Percentiles rank a stretch among this genome's conserved stretches.
phyloP scores from a whole-genome alignment of 2,797 vertebrate species.

The Myotis planiceps region DNA sequence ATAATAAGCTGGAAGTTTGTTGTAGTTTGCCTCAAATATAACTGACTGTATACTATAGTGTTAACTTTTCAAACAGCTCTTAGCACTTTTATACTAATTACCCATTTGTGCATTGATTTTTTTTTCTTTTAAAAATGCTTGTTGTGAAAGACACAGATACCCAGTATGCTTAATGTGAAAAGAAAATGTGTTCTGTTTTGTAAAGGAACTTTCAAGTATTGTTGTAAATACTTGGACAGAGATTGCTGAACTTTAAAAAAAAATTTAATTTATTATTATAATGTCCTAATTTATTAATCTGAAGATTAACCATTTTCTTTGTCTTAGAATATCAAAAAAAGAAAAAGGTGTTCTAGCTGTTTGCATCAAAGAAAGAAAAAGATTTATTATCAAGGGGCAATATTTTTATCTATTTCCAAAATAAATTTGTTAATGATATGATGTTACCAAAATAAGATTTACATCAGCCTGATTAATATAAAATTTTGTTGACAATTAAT shows the following conservation, averaged over 20 bases:
- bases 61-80: constrained; percentile 91
- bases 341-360: constrained; percentile 90
- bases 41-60: constrained; percentile 90
- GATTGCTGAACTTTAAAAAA: constrained; percentile 92
- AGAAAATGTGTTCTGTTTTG: constrained; percentile 90
- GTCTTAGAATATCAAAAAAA: constrained; percentile 89
- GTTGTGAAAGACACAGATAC: constrained; percentile 91
- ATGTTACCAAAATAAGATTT: constrained; percentile 85
- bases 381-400: constrained; percentile 89
- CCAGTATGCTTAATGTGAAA: constrained; percentile 93
- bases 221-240: constrained; percentile 96
- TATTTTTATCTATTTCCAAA: constrained; percentile 89
- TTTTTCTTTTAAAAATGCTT: constrained; percentile 91
- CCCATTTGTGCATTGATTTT: constrained; percentile 89
- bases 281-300: constrained; percentile 96
- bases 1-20: constrained; percentile 91
- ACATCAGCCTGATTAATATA: constrained; percentile 86
- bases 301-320: constrained; percentile 90
- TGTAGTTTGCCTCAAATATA: constrained; percentile 90
- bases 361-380: constrained; percentile 88
- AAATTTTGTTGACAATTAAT: constrained; percentile 89
- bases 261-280: constrained; percentile 96
- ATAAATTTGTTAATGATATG: constrained; percentile 85
- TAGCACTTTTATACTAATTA: constrained; percentile 94
- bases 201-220: constrained; percentile 95